Evolutionary conservation across 2,113 vertebrate species (phyloP).

Genomic region (Aix galericulata): DNA sequence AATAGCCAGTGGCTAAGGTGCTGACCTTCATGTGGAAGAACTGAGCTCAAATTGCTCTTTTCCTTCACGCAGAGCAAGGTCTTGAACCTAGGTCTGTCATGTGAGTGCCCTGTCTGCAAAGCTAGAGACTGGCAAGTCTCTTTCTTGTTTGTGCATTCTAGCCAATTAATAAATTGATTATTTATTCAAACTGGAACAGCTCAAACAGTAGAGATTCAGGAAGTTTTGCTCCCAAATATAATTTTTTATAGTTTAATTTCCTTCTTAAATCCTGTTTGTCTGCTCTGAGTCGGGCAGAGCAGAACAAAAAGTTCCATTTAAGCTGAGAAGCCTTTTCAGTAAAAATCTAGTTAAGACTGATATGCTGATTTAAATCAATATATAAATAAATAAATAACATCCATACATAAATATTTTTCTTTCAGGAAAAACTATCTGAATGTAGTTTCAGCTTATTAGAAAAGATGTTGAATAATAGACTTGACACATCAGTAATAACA

Average conservation of each 20-base stretch:
- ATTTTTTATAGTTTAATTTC: not conserved
- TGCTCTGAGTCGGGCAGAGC: not conserved
- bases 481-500: not conserved
- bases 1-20: slow-evolving; percentile 30
- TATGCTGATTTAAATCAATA: not conserved
- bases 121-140: not conserved
- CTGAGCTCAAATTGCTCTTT: slow-evolving; percentile 13
- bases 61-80: slow-evolving; percentile 16
- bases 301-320: not conserved
- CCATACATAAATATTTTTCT: not conserved
- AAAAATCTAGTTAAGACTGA: not conserved
- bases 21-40: not conserved
- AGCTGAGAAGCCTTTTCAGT: not conserved
- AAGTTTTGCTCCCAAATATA: not conserved
- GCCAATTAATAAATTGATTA: not conserved
- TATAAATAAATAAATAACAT: no score
- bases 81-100: slow-evolving; percentile 28
- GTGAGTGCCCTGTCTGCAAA: not conserved
- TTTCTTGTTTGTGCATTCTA: not conserved
- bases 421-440: not conserved
- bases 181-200: not conserved
- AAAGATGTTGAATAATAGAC: not conserved
- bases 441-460: not conserved
- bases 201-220: not conserved
- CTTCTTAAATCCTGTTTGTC: not conserved